phyloP scores from a whole-genome alignment of 64 coral and sea anemone genomes.

The Acropora yongei region DNA sequence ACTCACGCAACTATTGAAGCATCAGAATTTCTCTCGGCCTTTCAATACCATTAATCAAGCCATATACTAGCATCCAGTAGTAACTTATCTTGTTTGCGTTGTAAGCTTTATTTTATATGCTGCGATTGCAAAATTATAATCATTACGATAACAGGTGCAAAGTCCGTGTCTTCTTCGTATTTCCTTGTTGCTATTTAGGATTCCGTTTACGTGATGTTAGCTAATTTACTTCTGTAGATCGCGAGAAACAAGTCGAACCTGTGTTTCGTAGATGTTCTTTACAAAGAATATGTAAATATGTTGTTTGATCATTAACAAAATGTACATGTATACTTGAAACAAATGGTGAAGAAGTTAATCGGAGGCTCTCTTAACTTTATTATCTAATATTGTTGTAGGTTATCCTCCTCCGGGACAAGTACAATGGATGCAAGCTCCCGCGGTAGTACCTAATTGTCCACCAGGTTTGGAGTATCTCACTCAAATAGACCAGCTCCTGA shows the following conservation, averaged over 20 bases:
- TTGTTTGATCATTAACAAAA: not conserved
- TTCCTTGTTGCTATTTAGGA: no score
- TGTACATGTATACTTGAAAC: no score
- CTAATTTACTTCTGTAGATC: no score
- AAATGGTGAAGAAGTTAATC: not conserved
- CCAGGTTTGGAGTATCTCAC: constrained; percentile 96
- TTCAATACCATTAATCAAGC: no score
- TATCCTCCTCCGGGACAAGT: constrained; percentile 26
- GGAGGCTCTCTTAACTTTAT: not conserved
- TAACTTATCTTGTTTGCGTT: no score
- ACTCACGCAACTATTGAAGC: not conserved
- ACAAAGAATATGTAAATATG: not conserved
- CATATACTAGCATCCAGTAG: no score
- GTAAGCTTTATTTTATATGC: no score
- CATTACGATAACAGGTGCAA: no score
- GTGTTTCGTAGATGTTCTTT: not conserved
- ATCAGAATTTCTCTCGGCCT: not conserved
- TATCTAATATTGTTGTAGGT: not conserved
- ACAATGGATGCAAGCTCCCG: constrained; percentile 84
- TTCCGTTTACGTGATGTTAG: no score
- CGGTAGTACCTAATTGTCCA: constrained; percentile 68
- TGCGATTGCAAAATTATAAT: no score
- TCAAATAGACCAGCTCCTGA: constrained; percentile 92
- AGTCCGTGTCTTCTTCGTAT: no score
- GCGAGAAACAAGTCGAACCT: not conserved